Conservation (phyloP, 2,113 vertebrate species). For the Hypomesus transpacificus region DNA sequence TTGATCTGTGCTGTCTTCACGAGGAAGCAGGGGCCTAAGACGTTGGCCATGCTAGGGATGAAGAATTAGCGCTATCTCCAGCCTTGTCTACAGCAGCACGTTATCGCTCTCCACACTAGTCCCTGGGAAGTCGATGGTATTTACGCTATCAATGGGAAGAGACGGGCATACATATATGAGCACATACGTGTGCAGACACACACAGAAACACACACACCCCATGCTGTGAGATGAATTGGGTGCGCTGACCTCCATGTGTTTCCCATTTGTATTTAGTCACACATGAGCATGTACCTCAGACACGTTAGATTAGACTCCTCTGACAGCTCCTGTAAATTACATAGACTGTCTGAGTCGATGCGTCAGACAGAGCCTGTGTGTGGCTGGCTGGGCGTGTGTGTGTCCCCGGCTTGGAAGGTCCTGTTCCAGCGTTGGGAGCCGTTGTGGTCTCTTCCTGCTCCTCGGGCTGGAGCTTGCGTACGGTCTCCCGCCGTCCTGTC, state of each 20-base stretch:
- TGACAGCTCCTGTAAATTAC: constrained; percentile 65
- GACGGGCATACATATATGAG: not conserved
- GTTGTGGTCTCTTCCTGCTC: not conserved
- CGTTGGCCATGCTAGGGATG: not conserved
- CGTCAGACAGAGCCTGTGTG: constrained; percentile 26
- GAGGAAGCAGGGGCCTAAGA: not conserved
- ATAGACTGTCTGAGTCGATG: not conserved
- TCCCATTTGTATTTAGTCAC: constrained; percentile 84
- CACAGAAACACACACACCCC: constrained; percentile 15
- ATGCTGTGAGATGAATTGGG: constrained; percentile 48
- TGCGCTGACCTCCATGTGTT: constrained; percentile 86
- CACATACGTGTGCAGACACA: not conserved
- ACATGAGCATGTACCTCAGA: constrained; percentile 81
- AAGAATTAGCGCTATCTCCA: not conserved
- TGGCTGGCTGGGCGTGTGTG: constrained; percentile 15
- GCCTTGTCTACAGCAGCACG: not conserved
- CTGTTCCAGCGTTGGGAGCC: too few relatives aligned
- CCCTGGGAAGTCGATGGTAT: not conserved
- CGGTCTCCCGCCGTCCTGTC: not conserved
- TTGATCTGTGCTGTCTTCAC: not conserved
- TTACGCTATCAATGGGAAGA: not conserved
- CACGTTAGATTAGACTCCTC: constrained; percentile 84
- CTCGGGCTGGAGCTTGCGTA: not conserved
- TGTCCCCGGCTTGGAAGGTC: constrained; percentile 36
- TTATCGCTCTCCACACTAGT: not conserved